Evolutionary conservation across 2,888 invertebrate species (phyloP), one percentile per base, ranked within the genome.

Genomic region (Proisotoma minuta): DNA sequence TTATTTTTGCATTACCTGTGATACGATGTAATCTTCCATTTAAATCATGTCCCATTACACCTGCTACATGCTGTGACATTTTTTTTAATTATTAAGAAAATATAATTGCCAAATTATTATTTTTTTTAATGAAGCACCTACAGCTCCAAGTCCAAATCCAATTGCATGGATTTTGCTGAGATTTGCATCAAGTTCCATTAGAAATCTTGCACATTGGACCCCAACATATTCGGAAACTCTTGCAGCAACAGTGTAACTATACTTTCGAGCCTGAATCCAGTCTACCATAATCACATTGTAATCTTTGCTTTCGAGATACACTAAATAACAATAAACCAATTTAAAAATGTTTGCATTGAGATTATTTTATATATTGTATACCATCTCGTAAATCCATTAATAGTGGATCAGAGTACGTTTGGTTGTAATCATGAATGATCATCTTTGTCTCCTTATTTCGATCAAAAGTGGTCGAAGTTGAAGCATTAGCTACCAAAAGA

Each of bases 91-190:
- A 34, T 34, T 34, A 10, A 34, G 8, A 8, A 34, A 34, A 10
- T 34, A 8, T 12, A 12, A 34, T 10, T 34, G 34, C 8, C 34
- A 10, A 10, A 34, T 10, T 10, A 34, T 34, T 10, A 12, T 34
- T 12, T 34, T 8, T 34, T 10, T 10, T 10, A 34, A 10, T 34
- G 34, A 34, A 34, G 5, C 5, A 24, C 50, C 23, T 50, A 50
- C 50, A 20, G 73, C 73, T 27, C 74, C 74, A 10, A 75, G 57
- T 28, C 72, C 71, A 60, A 72, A 74, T n/a, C 75, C 74, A 3
- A 75, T 64, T 1, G 66, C 50, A 40, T 75, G 75, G 20, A 74
- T 29, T 40, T 64, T 62, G 12, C 24, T 27, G 2, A 68, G 57
- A 20, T 69, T 62, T 26, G 68, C 59, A 10, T 63, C 65, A 29